phyloP scores from a whole-genome alignment of 2,888 invertebrate species.

The Acleris emargana region DNA sequence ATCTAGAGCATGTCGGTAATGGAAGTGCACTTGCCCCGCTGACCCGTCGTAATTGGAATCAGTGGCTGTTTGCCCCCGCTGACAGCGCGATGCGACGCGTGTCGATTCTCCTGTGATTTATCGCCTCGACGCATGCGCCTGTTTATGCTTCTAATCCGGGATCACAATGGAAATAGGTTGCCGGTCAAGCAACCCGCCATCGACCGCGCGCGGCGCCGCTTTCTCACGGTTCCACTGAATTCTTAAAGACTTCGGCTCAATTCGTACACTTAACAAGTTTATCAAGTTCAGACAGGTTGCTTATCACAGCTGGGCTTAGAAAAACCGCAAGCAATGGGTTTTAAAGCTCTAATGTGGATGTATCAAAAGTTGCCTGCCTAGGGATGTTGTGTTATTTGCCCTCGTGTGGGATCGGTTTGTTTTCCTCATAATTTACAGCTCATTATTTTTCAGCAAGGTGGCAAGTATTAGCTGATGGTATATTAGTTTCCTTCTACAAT shows the following conservation, averaged over 20 bases:
- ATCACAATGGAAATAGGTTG: slow-evolving; percentile 69
- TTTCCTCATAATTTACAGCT: slow-evolving; percentile 49
- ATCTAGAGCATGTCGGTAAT: slow-evolving; percentile 4
- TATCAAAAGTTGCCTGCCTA: slow-evolving; percentile 51
- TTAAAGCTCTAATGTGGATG: slow-evolving; percentile 45
- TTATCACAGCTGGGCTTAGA: neutral
- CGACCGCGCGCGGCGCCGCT: slow-evolving; percentile 47
- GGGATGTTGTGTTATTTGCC: slow-evolving; percentile 54
- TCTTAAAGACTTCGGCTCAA: slow-evolving; percentile 8
- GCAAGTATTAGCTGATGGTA: slow-evolving; percentile 42
- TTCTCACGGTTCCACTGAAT: slow-evolving; percentile 15
- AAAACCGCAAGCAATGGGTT: slow-evolving; percentile 17
- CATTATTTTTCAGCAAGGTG: slow-evolving; percentile 40
- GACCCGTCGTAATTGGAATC: slow-evolving; percentile 39
- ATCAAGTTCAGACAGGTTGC: neutral
- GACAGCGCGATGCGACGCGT: slow-evolving; percentile 39
- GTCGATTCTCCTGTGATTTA: slow-evolving; percentile 46
- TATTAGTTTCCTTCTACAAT: slow-evolving; percentile 27
- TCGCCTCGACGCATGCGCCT: slow-evolving; percentile 55
- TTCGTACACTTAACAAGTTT: neutral
- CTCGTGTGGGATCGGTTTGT: slow-evolving; percentile 47
- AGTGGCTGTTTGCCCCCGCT: slow-evolving; percentile 39
- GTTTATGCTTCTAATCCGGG: slow-evolving; percentile 61
- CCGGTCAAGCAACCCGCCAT: slow-evolving; percentile 66
- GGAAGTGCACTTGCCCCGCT: slow-evolving; percentile 28